These are phyloP conservation scores for Hydrozoanthus gracilis DNA, from an alignment of 92 coral and sea anemone genomes.

Conservation along the genomic window DNA sequence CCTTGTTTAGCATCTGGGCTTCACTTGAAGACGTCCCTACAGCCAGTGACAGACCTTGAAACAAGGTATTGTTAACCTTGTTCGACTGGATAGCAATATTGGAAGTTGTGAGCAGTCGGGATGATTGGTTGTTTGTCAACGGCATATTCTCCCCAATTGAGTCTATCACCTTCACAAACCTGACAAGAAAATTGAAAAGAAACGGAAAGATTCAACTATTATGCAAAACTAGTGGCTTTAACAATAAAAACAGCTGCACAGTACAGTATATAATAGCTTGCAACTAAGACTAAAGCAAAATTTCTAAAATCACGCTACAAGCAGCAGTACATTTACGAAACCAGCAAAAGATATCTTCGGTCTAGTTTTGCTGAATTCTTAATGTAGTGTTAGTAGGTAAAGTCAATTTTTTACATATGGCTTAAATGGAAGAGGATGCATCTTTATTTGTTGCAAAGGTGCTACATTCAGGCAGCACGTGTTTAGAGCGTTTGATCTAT, in stretches of 20 bases:
- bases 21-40: conserved; percentile 49
- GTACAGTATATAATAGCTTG: background rate
- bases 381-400: too few relatives aligned
- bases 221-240: background rate
- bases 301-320: too few relatives aligned
- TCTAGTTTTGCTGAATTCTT: too few relatives aligned
- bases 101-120: conserved; percentile 59
- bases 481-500: too few relatives aligned
- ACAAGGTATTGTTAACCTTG: conserved; percentile 55
- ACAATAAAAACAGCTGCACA: background rate
- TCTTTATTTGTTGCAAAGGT: background rate
- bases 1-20: conserved; percentile 32
- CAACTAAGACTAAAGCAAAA: background rate
- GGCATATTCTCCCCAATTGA: conserved; percentile 74
- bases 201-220: background rate
- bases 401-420: too few relatives aligned
- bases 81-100: conserved; percentile 74
- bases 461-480: background rate
- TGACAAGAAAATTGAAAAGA: background rate
- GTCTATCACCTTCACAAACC: conserved; percentile 77
- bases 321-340: too few relatives aligned
- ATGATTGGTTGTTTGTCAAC: conserved; percentile 47
- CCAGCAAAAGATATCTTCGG: too few relatives aligned
- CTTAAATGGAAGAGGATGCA: too few relatives aligned
- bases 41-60: conserved; percentile 70